Evolutionary conservation across 1,140 invertebrate genomes (phyloP).

Genomic region (Dendrolimus punctatus): DNA sequence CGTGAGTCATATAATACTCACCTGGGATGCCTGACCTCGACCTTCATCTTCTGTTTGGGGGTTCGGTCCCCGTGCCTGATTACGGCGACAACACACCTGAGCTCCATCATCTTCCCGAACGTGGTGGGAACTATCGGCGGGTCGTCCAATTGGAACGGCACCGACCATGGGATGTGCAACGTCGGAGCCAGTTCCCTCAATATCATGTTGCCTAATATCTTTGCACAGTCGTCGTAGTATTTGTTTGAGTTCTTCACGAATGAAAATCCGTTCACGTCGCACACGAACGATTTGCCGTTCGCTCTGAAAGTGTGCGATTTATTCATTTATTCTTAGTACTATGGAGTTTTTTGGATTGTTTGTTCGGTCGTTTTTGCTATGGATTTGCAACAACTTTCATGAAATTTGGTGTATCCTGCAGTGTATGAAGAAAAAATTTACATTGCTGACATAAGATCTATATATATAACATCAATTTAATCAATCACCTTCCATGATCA

Average conservation of each 20-base stretch:
- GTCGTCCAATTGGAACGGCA: slow-evolving; percentile 97
- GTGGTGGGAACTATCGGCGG: slow-evolving; percentile 99
- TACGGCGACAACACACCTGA: slow-evolving; percentile 97
- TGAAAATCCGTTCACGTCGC: slow-evolving; percentile 99
- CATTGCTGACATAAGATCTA: no score
- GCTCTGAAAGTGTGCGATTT: slow-evolving; percentile 75
- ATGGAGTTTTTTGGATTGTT: no score
- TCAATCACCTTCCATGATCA: no score
- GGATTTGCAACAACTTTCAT: no score
- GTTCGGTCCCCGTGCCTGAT: slow-evolving; percentile 99
- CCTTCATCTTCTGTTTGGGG: slow-evolving; percentile 99
- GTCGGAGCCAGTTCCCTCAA: slow-evolving; percentile 94
- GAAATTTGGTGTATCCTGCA: no score
- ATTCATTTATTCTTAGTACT: not conserved
- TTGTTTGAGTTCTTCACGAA: slow-evolving; percentile 99
- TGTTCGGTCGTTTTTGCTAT: no score
- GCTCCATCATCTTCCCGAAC: slow-evolving; percentile 99
- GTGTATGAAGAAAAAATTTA: no score
- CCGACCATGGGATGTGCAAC: slow-evolving; percentile 96
- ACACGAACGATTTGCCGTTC: slow-evolving; percentile 98
- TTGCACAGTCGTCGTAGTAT: slow-evolving; percentile 99
- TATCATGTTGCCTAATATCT: slow-evolving; percentile 95
- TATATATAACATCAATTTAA: no score
- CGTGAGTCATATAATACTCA: slow-evolving; percentile 64
- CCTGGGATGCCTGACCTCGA: slow-evolving; percentile 99